A percentile compares a stretch with the other conserved stretches of the same genome.
These are phyloP conservation scores for Masnerella sp. DNA, from an alignment of 2,888 invertebrate species.

Conservation along the genomic window DNA sequence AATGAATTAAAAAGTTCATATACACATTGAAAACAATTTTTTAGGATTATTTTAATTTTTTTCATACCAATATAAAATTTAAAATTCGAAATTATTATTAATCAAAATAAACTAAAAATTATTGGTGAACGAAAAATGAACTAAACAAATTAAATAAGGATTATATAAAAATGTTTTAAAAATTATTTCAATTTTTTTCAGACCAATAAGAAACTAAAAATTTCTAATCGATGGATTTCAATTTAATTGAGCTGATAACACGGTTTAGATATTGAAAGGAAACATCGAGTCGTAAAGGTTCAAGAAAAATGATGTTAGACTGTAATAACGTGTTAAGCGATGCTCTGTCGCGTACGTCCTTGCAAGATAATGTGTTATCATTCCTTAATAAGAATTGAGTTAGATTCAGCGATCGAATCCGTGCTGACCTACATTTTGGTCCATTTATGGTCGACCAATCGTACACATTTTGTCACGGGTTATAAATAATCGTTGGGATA, in stretches of 20 bases:
- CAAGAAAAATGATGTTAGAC: constrained; percentile 13
- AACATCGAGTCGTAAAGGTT: constrained; percentile 5
- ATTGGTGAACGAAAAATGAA: too few species aligned
- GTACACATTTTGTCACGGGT: constrained; percentile 25
- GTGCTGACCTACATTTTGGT: constrained; percentile 38
- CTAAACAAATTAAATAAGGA: too few species aligned
- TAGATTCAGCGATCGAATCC: constrained; percentile 25
- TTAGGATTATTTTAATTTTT: too few species aligned
- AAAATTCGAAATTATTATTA: too few species aligned
- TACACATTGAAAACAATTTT: too few species aligned
- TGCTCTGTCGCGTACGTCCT: constrained; percentile 26
- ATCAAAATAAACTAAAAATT: too few species aligned
- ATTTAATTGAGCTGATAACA: background rate
- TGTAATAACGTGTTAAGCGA: constrained; percentile 1
- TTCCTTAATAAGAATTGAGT: constrained; percentile 43
- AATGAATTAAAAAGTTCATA: too few species aligned
- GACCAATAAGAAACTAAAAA: too few species aligned
- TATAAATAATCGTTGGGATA: constrained; percentile 32
- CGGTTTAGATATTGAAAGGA: background rate
- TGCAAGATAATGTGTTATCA: constrained; percentile 52
- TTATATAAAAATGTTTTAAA: too few species aligned
- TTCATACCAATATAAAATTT: too few species aligned
- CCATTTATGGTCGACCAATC: constrained; percentile 41
- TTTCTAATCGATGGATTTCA: too few species aligned
- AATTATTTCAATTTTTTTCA: too few species aligned